Percentiles rank a stretch among this genome's conserved stretches.
These are phyloP conservation scores for Drosophila yakuba DNA, from an alignment of 1,140 invertebrate species.

Conservation along the genomic window DNA sequence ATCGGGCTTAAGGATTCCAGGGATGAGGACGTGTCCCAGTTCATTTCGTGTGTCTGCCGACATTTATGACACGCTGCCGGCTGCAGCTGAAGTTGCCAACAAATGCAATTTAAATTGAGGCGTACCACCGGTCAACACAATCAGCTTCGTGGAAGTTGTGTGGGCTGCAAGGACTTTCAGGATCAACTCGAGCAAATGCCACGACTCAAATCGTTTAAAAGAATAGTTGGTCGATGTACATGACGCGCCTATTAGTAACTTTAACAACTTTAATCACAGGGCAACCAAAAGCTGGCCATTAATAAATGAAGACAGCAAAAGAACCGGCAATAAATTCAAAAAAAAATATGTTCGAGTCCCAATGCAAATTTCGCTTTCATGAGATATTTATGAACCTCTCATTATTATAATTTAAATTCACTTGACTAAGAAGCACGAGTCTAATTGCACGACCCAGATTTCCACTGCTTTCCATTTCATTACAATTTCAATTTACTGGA, in stretches of 20 bases:
- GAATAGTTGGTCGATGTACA: no score
- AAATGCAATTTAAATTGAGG: constrained; percentile 55
- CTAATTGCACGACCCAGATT: constrained; percentile 58
- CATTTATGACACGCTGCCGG: constrained; percentile 52
- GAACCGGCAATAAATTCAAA: no score
- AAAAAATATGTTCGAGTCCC: constrained; percentile 6
- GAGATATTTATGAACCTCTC: constrained; percentile 33
- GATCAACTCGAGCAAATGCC: not conserved
- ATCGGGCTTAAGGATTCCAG: constrained; percentile 27
- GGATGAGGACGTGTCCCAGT: constrained; percentile 55
- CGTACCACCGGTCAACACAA: constrained; percentile 51
- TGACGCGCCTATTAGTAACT: no score
- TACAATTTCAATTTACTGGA: constrained; percentile 46
- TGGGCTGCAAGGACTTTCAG: not conserved
- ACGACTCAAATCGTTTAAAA: not conserved
- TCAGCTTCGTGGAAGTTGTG: not conserved
- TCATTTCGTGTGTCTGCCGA: constrained; percentile 47
- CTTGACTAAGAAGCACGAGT: constrained; percentile 27
- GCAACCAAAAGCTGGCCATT: not conserved
- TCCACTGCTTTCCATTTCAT: constrained; percentile 39
- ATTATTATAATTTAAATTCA: constrained; percentile 40
- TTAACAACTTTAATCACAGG: no score
- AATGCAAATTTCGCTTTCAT: constrained; percentile 29
- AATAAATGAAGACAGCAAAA: not conserved
- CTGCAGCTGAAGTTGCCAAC: constrained; percentile 44